These are phyloP conservation scores for Tetranychus cinnabarinus DNA, from an alignment of 1,140 invertebrate species.

Conservation along the genomic window DNA sequence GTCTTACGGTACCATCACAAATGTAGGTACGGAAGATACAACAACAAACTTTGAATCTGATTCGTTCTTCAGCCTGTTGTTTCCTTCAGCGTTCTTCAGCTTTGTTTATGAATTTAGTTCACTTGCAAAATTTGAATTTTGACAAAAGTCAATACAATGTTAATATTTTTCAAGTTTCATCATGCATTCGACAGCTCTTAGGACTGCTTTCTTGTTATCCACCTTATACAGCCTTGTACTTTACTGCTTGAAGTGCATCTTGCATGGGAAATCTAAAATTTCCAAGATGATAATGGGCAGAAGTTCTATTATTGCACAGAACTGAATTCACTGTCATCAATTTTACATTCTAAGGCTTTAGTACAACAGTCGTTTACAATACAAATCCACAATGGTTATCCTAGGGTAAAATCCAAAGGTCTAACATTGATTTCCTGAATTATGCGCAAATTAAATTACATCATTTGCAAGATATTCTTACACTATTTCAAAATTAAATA, in stretches of 20 bases:
- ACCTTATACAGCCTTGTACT: conserved; percentile 48
- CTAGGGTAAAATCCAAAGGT: no score
- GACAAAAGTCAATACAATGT: conserved; percentile 42
- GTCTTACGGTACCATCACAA: no score
- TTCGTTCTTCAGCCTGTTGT: conserved; percentile 24
- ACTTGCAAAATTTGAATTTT: neutral
- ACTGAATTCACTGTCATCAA: conserved; percentile 41
- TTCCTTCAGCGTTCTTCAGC: conserved; percentile 37
- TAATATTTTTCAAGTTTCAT: conserved; percentile 40
- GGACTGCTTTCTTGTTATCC: conserved; percentile 49
- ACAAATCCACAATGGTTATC: no score
- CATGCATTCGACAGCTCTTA: conserved; percentile 42
- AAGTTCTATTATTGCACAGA: conserved; percentile 72
- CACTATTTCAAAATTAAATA: no score
- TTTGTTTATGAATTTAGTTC: conserved; percentile 24
- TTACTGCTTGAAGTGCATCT: conserved; percentile 49
- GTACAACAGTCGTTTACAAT: conserved; percentile 56
- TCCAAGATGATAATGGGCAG: conserved; percentile 53
- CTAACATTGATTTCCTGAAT: no score
- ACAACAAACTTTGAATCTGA: no score
- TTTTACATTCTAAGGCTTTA: conserved; percentile 62
- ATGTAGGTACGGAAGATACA: no score
- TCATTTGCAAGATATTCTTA: no score
- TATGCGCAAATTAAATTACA: no score
- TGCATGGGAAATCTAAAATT: conserved; percentile 35